Evolutionary conservation across 2,888 invertebrate species (phyloP), one percentile per base, ranked within the genome.

Genomic region (Chymomyza fuscimana): DNA sequence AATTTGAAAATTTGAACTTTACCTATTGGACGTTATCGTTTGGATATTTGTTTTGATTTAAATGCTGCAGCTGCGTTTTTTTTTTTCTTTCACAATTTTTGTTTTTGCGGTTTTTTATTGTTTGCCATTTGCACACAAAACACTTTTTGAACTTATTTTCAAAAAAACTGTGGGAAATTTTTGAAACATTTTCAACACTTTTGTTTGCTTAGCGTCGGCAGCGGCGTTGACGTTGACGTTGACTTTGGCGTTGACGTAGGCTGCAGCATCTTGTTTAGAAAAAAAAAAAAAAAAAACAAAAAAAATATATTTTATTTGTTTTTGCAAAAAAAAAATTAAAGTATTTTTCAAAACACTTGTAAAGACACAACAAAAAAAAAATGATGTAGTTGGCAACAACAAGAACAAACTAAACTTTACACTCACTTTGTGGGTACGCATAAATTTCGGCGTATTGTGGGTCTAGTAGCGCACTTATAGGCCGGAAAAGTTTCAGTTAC

Each of bases 391-490:
- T 1, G 9, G 7, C 9, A 36, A 36, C 7, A 36, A 36, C 36
- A 36, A 36, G 40, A 29, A 51, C 50, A 50, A 63, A 36, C 61
- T 52, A 32, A 63, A 63, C 63, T 50, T 51, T 29, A 22, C 63
- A 63, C 63, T 63, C 32, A 29, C 60, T 61, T 61, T 61, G 46
- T 61, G 25, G 15, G 15, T n/a, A 2, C 15, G 6, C 12, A 32
- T 16, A 60, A 60, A 60, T 32, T 36, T 36, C 9, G 25, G 25
- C 36, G 6, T 10, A 3, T 46, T 12, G 12, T 46, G 5, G 5
- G 5, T 32, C 9, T 25, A 25, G 25, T 25, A 25, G 4, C 25
- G 25, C 25, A 25, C 54, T 54, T 19, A 54, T 54, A 54, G 54
- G 54, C 54, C 54, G 54, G 6, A 7, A 22, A 54, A 54, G 54